phyloP scores from a whole-genome alignment of 2,113 vertebrate genomes.

The Myotis brandtii region DNA sequence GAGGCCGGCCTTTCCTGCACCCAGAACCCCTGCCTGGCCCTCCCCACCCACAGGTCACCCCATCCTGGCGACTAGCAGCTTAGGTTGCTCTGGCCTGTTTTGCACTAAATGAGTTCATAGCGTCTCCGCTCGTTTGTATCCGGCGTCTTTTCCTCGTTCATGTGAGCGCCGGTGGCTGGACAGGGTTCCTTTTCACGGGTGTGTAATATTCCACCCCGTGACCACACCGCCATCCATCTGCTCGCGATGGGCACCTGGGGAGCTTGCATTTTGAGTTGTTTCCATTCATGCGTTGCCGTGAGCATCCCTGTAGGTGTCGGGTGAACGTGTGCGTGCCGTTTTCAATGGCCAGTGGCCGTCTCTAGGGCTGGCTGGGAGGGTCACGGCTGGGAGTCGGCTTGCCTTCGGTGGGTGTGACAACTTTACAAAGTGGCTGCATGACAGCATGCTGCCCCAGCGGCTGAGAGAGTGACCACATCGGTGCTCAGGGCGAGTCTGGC shows the following conservation, averaged over 20 bases:
- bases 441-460: no score
- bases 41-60: neutral
- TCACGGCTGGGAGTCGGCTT: fast-evolving
- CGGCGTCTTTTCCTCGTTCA: neutral
- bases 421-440: neutral
- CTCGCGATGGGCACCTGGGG: neutral
- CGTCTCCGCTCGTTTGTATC: neutral
- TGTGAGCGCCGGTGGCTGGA: neutral
- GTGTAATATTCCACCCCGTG: fast-evolving
- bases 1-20: neutral
- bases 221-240: fast-evolving
- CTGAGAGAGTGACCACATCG: neutral
- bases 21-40: no score
- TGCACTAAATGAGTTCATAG: fast-evolving
- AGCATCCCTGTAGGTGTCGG: neutral
- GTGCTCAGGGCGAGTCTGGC: fast-evolving
- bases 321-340: fast-evolving
- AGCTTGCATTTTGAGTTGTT: neutral
- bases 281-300: neutral
- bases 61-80: fast-evolving
- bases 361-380: neutral
- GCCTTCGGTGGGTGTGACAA: neutral
- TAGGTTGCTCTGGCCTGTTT: neutral
- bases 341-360: neutral
- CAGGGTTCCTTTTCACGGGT: neutral